Evolutionary conservation across 1,140 invertebrate genomes (phyloP), one percentile per base, ranked within the genome.

Genomic region (Microvelia longipes): DNA sequence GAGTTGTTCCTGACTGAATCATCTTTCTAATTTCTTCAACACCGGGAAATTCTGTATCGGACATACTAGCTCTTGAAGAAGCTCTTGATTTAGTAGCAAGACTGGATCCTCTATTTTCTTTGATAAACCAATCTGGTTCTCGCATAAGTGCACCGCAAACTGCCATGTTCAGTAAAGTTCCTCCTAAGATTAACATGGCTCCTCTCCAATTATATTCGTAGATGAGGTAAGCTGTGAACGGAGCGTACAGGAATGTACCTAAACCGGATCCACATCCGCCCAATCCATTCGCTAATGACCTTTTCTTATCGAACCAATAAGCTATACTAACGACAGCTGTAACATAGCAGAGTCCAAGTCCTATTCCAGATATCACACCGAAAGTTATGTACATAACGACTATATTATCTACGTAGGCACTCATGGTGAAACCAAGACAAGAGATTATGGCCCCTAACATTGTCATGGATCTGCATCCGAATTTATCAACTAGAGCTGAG

Each of bases 251-350:
- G 77, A 94, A 92, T 0, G 92, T 89, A 2, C 94, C 90, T 27
- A 92, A 86, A 1, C 91, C 90, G 5, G 91, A 93, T 25, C 93
- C 93, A 74, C 92, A 93, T 1, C 94, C 93, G 0, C 93, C 90
- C 30, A 98, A 84, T 0, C 96, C 93, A 15, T 93, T 94, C 1
- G 96, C 96, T 63, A 98, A 82, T 14, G 91, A 93, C 28, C 94
- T 83, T 76, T 89, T 91, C 76, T 92, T 91, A 73, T 98, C 95
- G 78, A 98, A 98, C 86, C 96, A 98, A 77, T 93, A 96, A 14
- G 94, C 94, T 67, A 98, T 95, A 30, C 87, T 88, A 1, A 98
- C 94, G 1, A 94, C 91, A 0, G 91, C 91, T 14, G 93, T 93
- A 0, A 96, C 92, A 77, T 92, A 93, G 30, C 91, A 90, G 29